Evolutionary conservation across 2,797 vertebrate species (phyloP).

Genomic region (Craterocephalus amniculus): DNA sequence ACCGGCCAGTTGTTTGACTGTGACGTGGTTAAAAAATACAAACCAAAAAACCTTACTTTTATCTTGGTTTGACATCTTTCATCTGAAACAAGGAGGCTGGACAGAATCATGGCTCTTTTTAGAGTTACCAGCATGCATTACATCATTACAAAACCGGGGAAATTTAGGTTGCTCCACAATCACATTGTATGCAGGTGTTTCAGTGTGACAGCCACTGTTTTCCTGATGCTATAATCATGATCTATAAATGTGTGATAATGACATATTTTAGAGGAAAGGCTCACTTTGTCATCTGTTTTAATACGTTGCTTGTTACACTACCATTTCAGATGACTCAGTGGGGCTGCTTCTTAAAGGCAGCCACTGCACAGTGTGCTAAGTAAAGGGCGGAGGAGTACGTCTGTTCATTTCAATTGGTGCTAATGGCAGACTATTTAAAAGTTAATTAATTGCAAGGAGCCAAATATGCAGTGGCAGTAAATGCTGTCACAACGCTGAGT

Average conservation of each 20-base stretch:
- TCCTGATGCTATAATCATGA: slow-evolving; percentile 18
- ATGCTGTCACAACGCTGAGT: slow-evolving; percentile 70
- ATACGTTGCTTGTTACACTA: slow-evolving; percentile 3
- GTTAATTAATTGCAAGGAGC: slow-evolving; percentile 75
- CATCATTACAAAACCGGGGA: not conserved
- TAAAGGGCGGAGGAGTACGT: slow-evolving; percentile 64
- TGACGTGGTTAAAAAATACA: not conserved
- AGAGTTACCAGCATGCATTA: not conserved
- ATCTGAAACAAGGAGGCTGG: not conserved
- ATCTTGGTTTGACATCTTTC: not conserved
- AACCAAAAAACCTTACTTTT: not conserved
- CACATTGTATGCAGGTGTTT: slow-evolving; percentile 5
- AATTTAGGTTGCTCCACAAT: not conserved
- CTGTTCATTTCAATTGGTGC: slow-evolving; percentile 76
- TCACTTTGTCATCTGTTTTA: slow-evolving; percentile 30
- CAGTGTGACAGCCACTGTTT: slow-evolving; percentile 4
- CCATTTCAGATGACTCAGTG: slow-evolving; percentile 31
- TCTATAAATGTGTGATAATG: slow-evolving; percentile 19
- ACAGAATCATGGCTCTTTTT: not conserved
- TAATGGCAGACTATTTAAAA: slow-evolving; percentile 80
- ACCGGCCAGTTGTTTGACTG: not conserved
- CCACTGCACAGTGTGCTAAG: slow-evolving; percentile 43
- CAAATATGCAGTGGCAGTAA: slow-evolving; percentile 73
- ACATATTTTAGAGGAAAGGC: slow-evolving; percentile 12
- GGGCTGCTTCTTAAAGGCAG: slow-evolving; percentile 46